A percentile compares a stretch with the other conserved stretches of the same genome.
Evolutionary conservation across 2,113 vertebrate species (phyloP).

Genomic region (Sprattus sprattus): DNA sequence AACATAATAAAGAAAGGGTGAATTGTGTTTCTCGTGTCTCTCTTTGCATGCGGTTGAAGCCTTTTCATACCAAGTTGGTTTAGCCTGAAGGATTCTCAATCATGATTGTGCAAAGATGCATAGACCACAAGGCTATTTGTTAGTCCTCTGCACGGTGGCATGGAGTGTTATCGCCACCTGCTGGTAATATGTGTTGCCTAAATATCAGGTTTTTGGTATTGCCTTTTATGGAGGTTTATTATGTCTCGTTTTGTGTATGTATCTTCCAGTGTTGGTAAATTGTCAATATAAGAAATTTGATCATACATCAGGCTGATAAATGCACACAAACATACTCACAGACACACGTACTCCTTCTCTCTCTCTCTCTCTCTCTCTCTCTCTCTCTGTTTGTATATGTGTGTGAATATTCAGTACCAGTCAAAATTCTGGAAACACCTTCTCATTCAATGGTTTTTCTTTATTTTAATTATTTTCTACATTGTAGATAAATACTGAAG

Average conservation of each 20-base stretch:
- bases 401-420: too few species aligned
- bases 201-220: not conserved
- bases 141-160: not conserved
- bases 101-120: conserved; percentile 9
- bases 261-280: not conserved
- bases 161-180: conserved; percentile 1
- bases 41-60: not conserved
- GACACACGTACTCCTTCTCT: too few species aligned
- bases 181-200: not conserved
- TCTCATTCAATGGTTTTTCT: too few species aligned
- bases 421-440: too few species aligned
- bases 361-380: too few species aligned
- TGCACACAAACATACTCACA: too few species aligned
- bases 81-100: not conserved
- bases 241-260: not conserved
- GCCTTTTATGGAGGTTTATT: not conserved
- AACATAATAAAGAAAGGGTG: not conserved
- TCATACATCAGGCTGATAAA: too few species aligned
- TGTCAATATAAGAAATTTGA: not conserved
- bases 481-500: too few species aligned
- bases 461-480: too few species aligned
- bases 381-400: too few species aligned
- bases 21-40: not conserved
- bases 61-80: not conserved
- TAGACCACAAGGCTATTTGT: not conserved